A percentile compares a stretch with the other conserved stretches of the same genome.
Conservation (phyloP, 2,113 vertebrate genomes). For the Lophochroa leadbeateri region DNA sequence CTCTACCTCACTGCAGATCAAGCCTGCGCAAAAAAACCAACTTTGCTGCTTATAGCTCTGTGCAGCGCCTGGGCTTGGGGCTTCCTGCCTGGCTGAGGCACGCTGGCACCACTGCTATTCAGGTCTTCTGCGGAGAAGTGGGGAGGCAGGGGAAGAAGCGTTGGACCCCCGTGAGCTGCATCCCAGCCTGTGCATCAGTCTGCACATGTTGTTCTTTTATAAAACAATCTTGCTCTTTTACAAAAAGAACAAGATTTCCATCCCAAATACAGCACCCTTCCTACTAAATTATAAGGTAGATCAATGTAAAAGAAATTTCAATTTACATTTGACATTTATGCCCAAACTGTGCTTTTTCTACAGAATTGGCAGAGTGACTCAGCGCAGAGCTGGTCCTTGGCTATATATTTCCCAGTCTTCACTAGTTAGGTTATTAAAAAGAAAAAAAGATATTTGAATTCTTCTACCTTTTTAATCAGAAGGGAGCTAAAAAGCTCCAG, state of each 20-base stretch:
- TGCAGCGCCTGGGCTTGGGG: rapidly evolving
- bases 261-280: slow-evolving; percentile 3
- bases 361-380: not conserved
- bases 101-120: rapidly evolving
- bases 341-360: not conserved
- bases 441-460: not conserved
- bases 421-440: not conserved
- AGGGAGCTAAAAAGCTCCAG: not conserved
- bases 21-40: not conserved
- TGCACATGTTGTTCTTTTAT: not conserved
- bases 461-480: not conserved
- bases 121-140: not conserved
- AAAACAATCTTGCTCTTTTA: not conserved
- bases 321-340: not conserved
- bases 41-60: not conserved
- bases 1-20: not conserved
- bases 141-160: rapidly evolving
- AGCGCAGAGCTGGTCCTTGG: not conserved
- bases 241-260: not conserved
- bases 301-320: not conserved
- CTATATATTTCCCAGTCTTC: not conserved
- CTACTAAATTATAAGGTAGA: not conserved
- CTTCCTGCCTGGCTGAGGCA: not conserved
- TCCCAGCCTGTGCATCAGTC: not conserved
- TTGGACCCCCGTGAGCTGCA: not conserved